Base-by-base conservation (phyloP, 2,113 vertebrate species). In the Ranitomeya imitator region DNA sequence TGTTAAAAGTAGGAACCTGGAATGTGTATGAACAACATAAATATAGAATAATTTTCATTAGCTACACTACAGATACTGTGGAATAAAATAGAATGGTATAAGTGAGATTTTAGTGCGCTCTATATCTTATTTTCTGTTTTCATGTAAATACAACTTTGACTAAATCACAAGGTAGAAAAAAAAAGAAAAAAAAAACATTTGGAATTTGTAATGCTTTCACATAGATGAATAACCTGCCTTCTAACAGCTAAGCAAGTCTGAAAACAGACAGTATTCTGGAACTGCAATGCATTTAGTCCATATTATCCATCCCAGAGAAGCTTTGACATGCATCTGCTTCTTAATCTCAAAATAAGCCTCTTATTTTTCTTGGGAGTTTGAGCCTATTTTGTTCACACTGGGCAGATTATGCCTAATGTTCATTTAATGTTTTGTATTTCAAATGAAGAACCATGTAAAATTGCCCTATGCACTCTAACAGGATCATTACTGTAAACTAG, bases 261-360 rank as follows among this genome's bases (percentile, higher is more conserved):
- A 86, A 79, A 78, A 79, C 74, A 80, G 86, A 82, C 78, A 88
- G 67, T 71, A 73, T 88, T 88, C 67, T 88, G 78, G 69, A 74
- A 88, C 86, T 88, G 79, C 79, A 82, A 37, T 88, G 69, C 86
- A 77, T 87, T 80, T 87, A 87, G 61, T 83, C 55, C 80, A 83
- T 60, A 88, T 83, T 88, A 87, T 78, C 57, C 80, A 83, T 88
- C 71, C 80, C 80, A 84, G 80, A 88, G 80, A 60, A 88, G 87
- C 80, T 88, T 83, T 88, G 87, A 88, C 87, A 88, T 88, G 87
- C 87, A 88, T 83, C 87, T 88, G 80, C 80, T 77, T 76, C 80
- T 83, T 88, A 88, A 88, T 88, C 87, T 88, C 80, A 77, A 78
- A 88, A 88, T 88, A 88, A 88, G 87, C 80, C 60, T 83, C 71